Evolutionary conservation across 1,140 invertebrate genomes (phyloP).

Genomic region (Mylabris phalerata): DNA sequence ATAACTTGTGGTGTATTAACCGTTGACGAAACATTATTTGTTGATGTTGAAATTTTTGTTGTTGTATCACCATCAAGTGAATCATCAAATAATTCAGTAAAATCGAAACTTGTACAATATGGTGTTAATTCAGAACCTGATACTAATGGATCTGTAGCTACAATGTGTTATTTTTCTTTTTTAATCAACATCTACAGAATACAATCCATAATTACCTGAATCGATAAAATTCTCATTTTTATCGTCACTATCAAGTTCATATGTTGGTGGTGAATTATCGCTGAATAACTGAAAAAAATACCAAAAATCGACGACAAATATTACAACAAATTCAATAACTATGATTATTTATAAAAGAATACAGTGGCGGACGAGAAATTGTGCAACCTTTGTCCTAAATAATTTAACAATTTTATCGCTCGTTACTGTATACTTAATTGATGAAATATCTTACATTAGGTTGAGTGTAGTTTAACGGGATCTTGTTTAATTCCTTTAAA

Average conservation of each 20-base stretch:
- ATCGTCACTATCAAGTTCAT: conserved; percentile 8
- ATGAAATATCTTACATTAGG: conserved; percentile 8
- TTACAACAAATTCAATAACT: no score
- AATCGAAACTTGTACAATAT: conserved; percentile 24
- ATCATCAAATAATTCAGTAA: conserved; percentile 31
- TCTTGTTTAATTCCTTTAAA: conserved; percentile 14
- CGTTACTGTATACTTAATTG: neutral
- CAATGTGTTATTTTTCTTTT: neutral
- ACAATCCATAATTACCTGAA: neutral
- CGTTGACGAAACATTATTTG: neutral
- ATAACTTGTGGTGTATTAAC: conserved; percentile 27
- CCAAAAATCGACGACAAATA: no score
- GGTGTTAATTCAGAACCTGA: conserved; percentile 24
- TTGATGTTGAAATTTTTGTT: neutral
- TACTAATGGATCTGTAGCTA: conserved; percentile 22
- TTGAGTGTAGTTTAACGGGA: conserved; percentile 7
- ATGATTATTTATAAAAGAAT: neutral
- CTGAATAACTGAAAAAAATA: conserved; percentile 21
- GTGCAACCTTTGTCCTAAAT: no score
- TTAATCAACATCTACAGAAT: neutral
- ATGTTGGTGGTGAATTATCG: conserved; percentile 14
- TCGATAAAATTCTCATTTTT: conserved; percentile 3
- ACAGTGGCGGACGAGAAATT: neutral
- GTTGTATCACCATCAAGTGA: conserved; percentile 15
- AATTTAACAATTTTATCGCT: neutral